Evolutionary conservation across 2,113 vertebrate genomes (phyloP).

Genomic region (Heptranchias perlo): DNA sequence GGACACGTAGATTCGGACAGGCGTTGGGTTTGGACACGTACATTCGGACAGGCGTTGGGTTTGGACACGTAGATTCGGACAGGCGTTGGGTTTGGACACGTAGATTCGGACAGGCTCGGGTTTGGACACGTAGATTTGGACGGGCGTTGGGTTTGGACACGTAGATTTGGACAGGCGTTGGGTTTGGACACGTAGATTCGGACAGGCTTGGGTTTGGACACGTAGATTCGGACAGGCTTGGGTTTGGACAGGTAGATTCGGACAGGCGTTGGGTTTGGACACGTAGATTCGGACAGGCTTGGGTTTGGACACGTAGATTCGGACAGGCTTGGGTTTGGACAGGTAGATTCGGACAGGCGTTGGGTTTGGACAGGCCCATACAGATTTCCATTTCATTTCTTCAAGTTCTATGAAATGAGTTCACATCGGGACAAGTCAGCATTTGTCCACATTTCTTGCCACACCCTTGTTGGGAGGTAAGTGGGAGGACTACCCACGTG

Average conservation of each 20-base stretch:
- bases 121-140: not conserved
- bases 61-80: not conserved
- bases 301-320: not conserved
- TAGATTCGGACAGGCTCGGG: not conserved
- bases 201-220: no score
- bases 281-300: not conserved
- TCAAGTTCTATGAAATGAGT: no score
- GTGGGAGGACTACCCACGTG: no score
- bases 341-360: not conserved
- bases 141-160: not conserved
- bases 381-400: not conserved
- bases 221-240: not conserved
- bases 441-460: not conserved
- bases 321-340: not conserved
- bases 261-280: not conserved
- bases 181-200: not conserved
- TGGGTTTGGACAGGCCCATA: not conserved
- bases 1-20: not conserved
- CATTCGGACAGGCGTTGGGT: not conserved
- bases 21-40: not conserved
- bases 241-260: not conserved
- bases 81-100: no score
- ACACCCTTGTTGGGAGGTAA: not conserved
- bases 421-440: not conserved
- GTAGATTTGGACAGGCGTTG: not conserved